phyloP scores from a whole-genome alignment of 2,113 vertebrate species.

The Heteronetta atricapilla region DNA sequence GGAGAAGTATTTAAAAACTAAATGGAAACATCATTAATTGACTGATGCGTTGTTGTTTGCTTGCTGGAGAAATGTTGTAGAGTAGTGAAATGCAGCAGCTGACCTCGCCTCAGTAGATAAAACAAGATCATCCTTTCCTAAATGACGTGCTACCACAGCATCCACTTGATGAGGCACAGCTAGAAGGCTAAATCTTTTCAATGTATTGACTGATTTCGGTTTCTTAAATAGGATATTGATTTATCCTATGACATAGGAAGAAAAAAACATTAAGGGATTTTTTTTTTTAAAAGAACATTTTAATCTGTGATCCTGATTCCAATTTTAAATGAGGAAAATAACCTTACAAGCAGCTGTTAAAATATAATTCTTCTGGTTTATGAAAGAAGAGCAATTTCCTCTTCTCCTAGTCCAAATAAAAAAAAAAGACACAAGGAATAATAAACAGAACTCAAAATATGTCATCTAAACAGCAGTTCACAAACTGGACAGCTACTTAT shows the following conservation, averaged over 20 bases:
- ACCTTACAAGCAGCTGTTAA: neutral
- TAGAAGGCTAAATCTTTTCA: conserved; percentile 8
- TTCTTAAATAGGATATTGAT: conserved; percentile 50
- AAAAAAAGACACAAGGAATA: conserved; percentile 29
- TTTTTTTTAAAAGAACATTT: neutral
- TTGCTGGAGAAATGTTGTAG: neutral
- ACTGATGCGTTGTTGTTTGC: neutral
- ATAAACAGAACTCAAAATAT: neutral
- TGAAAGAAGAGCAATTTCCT: conserved; percentile 40
- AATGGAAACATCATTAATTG: neutral
- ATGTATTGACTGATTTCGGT: conserved; percentile 29
- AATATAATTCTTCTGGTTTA: neutral
- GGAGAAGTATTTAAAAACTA: neutral
- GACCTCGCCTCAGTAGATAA: neutral
- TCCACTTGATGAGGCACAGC: neutral
- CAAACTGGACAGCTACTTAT: neutral
- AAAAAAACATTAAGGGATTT: neutral
- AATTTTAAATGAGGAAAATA: conserved; percentile 38
- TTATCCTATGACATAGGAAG: conserved; percentile 25
- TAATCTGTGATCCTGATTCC: conserved; percentile 9
- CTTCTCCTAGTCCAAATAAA: conserved; percentile 11
- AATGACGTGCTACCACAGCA: neutral
- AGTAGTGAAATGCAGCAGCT: neutral
- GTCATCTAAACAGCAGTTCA: neutral
- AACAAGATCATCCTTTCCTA: neutral